Percentiles rank a stretch among this genome's conserved stretches.
Evolutionary conservation across 2,113 vertebrate genomes (phyloP).

Genomic region (Chamaea fasciata): DNA sequence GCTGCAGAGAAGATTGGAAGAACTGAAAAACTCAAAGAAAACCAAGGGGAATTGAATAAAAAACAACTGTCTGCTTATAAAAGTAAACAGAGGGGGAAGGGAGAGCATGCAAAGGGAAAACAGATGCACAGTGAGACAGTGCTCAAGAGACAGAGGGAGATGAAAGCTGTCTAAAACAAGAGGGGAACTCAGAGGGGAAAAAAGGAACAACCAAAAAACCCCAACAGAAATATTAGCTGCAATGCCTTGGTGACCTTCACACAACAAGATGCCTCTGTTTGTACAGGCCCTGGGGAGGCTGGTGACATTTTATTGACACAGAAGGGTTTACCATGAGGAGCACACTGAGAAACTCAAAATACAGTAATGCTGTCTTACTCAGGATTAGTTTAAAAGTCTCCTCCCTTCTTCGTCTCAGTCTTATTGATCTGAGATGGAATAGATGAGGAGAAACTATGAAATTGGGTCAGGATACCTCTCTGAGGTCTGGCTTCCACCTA

Average conservation of each 20-base stretch:
- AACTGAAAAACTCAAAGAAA: conserved; percentile 45
- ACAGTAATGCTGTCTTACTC: background rate
- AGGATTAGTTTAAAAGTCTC: background rate
- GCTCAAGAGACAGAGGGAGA: background rate
- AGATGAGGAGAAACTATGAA: background rate
- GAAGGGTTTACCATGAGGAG: background rate
- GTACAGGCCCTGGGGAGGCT: background rate
- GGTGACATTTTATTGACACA: background rate
- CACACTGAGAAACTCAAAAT: background rate
- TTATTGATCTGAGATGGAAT: background rate
- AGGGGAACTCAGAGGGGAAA: background rate
- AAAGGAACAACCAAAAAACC: background rate
- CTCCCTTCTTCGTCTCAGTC: background rate
- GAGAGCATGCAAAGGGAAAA: conserved; percentile 54
- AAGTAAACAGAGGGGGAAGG: conserved; percentile 60
- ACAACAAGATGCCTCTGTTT: background rate
- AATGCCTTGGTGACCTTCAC: background rate
- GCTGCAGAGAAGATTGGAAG: conserved; percentile 39
- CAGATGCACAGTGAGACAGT: conserved; percentile 49
- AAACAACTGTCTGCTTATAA: conserved; percentile 52
- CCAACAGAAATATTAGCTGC: background rate
- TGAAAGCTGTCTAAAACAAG: background rate
- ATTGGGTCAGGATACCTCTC: background rate
- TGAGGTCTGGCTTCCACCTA: background rate
- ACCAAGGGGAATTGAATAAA: conserved; percentile 45